These are phyloP conservation scores for Coregonus clupeaformis DNA, from an alignment of 2,113 vertebrate species.

Conservation along the genomic window DNA sequence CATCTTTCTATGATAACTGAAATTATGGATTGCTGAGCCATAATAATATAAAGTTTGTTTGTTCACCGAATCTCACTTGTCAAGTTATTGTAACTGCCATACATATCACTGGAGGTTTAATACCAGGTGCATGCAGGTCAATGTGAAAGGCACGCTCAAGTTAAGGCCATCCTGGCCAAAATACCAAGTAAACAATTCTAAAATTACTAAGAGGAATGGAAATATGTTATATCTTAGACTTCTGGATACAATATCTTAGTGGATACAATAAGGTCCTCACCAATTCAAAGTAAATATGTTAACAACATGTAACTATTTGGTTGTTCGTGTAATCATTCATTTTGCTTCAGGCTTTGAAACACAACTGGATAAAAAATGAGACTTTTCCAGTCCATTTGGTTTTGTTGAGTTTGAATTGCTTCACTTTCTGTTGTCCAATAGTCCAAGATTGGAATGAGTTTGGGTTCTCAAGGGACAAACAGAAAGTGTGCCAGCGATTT, in stretches of 20 bases:
- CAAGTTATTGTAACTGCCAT: too few relatives aligned
- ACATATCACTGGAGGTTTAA: too few relatives aligned
- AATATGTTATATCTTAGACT: too few relatives aligned
- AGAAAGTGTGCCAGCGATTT: conserved; percentile 32
- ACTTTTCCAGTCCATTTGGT: not conserved
- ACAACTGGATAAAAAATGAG: not conserved
- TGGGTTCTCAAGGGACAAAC: conserved; percentile 28
- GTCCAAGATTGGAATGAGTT: conserved; percentile 26
- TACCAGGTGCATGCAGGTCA: too few relatives aligned
- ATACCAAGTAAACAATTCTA: too few relatives aligned
- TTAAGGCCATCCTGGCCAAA: too few relatives aligned
- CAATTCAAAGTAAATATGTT: not conserved
- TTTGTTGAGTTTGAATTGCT: conserved; percentile 34
- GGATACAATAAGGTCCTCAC: not conserved
- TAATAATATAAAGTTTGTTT: not conserved
- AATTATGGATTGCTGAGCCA: not conserved
- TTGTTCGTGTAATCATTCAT: not conserved
- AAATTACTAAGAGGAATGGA: too few relatives aligned
- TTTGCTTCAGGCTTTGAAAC: too few relatives aligned
- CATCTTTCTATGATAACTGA: not conserved
- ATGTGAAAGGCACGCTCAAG: too few relatives aligned
- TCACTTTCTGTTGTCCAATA: conserved; percentile 30
- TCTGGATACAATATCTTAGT: not conserved
- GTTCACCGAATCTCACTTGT: not conserved
- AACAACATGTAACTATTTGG: not conserved